A percentile compares a stretch with the other conserved stretches of the same genome.
These are phyloP conservation scores for Araneus ventricosus DNA, from an alignment of 1,140 invertebrate genomes.

Conservation along the genomic window DNA sequence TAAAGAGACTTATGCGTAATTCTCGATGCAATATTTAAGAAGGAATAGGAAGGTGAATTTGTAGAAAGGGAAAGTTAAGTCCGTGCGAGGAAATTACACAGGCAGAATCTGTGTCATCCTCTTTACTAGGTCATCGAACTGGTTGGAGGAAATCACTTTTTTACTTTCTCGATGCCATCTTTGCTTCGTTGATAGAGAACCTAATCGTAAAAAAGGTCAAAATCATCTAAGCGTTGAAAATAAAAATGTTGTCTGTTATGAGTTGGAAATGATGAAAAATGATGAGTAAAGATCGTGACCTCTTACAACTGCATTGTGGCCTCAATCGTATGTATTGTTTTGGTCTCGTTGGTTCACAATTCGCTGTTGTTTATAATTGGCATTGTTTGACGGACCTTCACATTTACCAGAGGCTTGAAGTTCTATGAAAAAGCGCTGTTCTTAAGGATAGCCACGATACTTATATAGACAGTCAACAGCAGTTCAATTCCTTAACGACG, in stretches of 20 bases:
- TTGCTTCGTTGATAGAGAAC: neutral
- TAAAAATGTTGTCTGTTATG: neutral
- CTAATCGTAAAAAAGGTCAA: neutral
- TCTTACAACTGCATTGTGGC: neutral
- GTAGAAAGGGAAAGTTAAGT: conserved; percentile 4
- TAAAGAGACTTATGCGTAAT: neutral
- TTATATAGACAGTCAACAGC: too few species aligned
- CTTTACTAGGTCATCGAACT: conserved; percentile 23
- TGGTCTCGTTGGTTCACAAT: neutral
- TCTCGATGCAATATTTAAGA: neutral
- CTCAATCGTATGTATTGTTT: neutral
- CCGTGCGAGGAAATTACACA: conserved; percentile 3
- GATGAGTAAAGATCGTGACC: neutral
- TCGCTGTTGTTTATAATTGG: too few species aligned
- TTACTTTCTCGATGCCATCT: neutral
- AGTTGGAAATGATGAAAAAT: neutral
- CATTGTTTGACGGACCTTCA: too few species aligned
- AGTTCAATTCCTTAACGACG: too few species aligned
- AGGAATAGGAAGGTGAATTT: neutral
- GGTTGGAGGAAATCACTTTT: neutral
- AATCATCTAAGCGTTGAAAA: neutral
- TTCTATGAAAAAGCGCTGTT: too few species aligned
- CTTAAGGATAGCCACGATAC: too few species aligned
- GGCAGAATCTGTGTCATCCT: conserved; percentile 9
- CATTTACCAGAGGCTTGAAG: too few species aligned